Percentiles rank a stretch among this genome's conserved stretches.
These are phyloP conservation scores for Camelus dromedarius DNA, from an alignment of 2,113 vertebrate species.

Conservation along the genomic window DNA sequence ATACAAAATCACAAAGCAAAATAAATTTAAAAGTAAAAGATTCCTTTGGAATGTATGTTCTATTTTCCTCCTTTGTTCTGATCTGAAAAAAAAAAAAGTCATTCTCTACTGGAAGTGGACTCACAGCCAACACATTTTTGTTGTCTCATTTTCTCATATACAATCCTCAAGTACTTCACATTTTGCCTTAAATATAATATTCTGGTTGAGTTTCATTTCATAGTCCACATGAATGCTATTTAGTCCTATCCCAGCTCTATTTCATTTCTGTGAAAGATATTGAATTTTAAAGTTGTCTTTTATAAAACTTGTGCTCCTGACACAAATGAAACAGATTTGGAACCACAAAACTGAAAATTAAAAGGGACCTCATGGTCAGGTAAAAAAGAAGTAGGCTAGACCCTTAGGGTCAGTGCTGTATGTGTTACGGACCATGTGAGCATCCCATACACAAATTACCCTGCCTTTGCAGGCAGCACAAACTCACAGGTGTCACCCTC, in stretches of 20 bases:
- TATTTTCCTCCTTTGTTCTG: background rate
- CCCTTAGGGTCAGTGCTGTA: background rate
- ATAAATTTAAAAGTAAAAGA: constrained; percentile 27
- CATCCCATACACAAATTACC: background rate
- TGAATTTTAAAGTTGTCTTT: constrained; percentile 67
- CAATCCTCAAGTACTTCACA: constrained; percentile 27
- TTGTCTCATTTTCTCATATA: constrained; percentile 60
- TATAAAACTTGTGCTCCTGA: constrained; percentile 40
- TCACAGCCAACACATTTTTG: constrained; percentile 31
- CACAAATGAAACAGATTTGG: constrained; percentile 44
- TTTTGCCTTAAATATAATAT: constrained; percentile 59
- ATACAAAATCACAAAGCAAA: constrained; percentile 45
- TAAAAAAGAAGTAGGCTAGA: constrained; percentile 9
- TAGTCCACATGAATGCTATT: constrained; percentile 41
- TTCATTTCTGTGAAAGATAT: constrained; percentile 54
- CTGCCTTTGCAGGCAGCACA: background rate
- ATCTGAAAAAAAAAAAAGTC: background rate
- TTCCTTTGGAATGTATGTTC: background rate
- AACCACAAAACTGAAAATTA: constrained; percentile 53
- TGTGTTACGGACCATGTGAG: accelerated
- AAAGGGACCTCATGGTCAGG: background rate
- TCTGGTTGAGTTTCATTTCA: constrained; percentile 60
- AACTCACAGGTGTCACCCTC: background rate
- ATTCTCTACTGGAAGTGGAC: background rate
- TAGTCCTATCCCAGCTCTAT: background rate